Base-by-base conservation (phyloP, 2,113 vertebrate genomes). In the Silurus glanis region DNA sequence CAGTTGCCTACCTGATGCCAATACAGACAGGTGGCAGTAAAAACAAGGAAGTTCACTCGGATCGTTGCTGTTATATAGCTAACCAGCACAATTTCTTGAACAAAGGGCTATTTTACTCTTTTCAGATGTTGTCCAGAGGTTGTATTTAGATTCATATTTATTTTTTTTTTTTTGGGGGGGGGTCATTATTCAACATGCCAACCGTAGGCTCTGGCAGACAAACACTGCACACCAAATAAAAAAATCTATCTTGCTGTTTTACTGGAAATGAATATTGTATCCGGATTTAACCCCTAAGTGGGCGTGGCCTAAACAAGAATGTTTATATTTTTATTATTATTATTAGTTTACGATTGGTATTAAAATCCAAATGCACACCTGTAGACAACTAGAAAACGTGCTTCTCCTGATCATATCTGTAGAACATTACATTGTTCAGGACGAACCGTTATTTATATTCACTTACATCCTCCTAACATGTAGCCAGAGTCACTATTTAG, bases 61-160 rank as follows among this genome's bases (percentile, higher is more conserved):
- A 67, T 53, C 67, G 3, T 37, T 74, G 74, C 53, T 51, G 71
- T 74, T 84, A 61, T 16, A 45, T 45, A 17, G 56, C 78, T 84
- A 84, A 84, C 83, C 66, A 47, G 64, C 28, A 61, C 61, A 49
- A 64, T 45, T 80, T 45, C 69, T 78, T 53, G 45, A 69, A 16
- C 25, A 8, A 64, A 49, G 10, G 17, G 10, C 53, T 28, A 78
- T 56, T 56, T 56, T 78, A 56, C 10, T 53, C 74, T 25, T 9
- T 78, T 23, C 74, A 78, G 37, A 49, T 85, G 49, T 69, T 71
- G 53, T 25, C 3, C 7, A 37, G n/a, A 53, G 9, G 45, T 58
- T 79, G 53, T 7, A 28, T 58, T 56, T 58, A 79, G n/a, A 37
- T 37, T 25, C 58, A 17, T 0, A 79, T 79, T 28, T 79, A 19